phyloP scores from a whole-genome alignment of 92 coral and sea anemone species.

The Epizoanthus rinbou region DNA sequence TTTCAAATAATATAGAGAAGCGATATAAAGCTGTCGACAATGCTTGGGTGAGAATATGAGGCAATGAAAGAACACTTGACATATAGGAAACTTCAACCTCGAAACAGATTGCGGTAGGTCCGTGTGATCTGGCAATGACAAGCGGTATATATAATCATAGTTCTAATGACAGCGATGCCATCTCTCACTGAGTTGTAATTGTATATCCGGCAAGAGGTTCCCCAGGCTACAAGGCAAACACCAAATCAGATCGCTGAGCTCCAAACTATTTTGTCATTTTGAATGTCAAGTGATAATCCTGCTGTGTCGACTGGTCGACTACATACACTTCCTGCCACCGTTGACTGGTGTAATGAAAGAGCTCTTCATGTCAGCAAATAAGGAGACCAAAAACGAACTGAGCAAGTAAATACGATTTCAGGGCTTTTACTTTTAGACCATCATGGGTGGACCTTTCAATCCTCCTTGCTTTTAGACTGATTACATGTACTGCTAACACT shows the following conservation, averaged over 20 bases:
- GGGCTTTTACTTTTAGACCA: no score
- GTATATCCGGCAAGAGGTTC: not conserved
- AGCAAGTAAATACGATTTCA: no score
- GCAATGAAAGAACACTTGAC: constrained; percentile 10
- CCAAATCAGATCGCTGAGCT: not conserved
- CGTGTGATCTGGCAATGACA: not conserved
- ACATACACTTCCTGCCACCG: not conserved
- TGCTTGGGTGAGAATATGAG: not conserved
- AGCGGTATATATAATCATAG: not conserved
- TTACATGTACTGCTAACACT: no score
- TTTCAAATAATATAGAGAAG: not conserved
- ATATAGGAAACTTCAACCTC: not conserved
- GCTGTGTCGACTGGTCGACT: not conserved
- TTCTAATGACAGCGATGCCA: not conserved
- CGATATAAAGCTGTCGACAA: constrained; percentile 8
- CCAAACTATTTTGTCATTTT: constrained; percentile 5
- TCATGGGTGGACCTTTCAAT: no score
- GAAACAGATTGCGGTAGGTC: constrained; percentile 11
- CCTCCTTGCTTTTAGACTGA: no score
- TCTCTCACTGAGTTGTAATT: constrained; percentile 33
- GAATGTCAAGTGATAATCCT: constrained; percentile 5
- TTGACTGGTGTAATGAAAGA: not conserved
- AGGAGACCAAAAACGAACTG: not conserved
- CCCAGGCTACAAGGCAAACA: not conserved
- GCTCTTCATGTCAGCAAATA: not conserved